Evolutionary conservation across 2,888 invertebrate genomes (phyloP), one percentile per base, ranked within the genome.

Genomic region (Spisula subtruncata): DNA sequence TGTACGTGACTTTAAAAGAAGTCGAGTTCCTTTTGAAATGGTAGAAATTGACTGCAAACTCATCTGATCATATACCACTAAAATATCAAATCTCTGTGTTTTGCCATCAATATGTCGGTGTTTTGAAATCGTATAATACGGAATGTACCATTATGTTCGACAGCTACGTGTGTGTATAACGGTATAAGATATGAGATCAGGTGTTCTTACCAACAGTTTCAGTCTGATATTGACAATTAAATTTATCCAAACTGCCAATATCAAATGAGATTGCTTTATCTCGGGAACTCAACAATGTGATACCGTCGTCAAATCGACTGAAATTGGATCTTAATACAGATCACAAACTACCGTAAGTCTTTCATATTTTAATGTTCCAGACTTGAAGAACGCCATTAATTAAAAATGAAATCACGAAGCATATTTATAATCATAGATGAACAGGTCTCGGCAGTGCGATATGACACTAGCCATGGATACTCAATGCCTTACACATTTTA

Each of bases 211-310:
- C 14, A 25, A 48, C 48, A 71, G 35, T 29, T 84, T 71, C 25
- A 66, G 46, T 35, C 25, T 12, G 48, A 56, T 84, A 84, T 84
- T 84, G 84, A 84, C 71, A 84, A 84, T 84, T 84, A 71, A 71
- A 84, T 32, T 71, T 71, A 71, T 71, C 29, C 29, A 71, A 71
- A 71, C 71, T 29, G 84, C 29, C 84, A 84, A 84, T 84, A 71
- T 84, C 71, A 71, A 48, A 84, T 25, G 29, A 46, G 35, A 41
- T 84, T 46, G 29, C 48, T 71, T 71, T 71, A 84, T 84, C 5
- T 25, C 29, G 12, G n/a, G 32, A n/a, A 4, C 12, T 71, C 18
- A 8, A 32, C 16, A 32, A 32, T 71, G 12, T 32, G 71, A 32
- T 32, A 1, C 10, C 71, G 29, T 71, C 29, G 32, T 12, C 29